These are phyloP conservation scores for Lomographa bimaculata DNA, from an alignment of 2,888 invertebrate species.

Conservation along the genomic window DNA sequence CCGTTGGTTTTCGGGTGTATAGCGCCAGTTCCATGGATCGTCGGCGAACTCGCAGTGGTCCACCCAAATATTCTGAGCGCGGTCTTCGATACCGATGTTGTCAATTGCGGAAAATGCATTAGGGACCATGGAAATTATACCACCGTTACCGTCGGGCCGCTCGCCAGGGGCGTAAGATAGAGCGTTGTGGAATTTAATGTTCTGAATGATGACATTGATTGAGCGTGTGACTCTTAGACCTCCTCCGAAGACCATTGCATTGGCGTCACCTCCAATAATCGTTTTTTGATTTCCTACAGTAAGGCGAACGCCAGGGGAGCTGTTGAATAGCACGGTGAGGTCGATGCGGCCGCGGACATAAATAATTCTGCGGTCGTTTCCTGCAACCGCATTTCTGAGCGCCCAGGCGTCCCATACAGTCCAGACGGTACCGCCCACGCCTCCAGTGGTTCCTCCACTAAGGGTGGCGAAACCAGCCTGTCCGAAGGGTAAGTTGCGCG, in stretches of 20 bases:
- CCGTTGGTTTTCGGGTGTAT: conserved; percentile 1
- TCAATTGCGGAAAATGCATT: conserved; percentile 21
- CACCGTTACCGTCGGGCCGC: conserved; percentile 24
- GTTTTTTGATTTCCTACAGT: conserved; percentile 12
- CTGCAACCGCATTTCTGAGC: conserved; percentile 8
- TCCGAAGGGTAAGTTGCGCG: neutral
- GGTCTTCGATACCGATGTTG: conserved; percentile 9
- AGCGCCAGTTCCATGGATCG: conserved; percentile 24
- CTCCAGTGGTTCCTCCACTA: conserved; percentile 3
- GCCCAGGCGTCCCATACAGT: conserved; percentile 21
- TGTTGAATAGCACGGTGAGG: conserved; percentile 10
- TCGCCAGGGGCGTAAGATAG: conserved; percentile 24
- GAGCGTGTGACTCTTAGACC: conserved; percentile 5
- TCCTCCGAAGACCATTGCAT: conserved; percentile 25
- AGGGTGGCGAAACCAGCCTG: conserved; percentile 9
- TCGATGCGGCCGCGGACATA: conserved; percentile 15
- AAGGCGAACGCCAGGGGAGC: conserved; percentile 14
- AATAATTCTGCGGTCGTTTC: conserved; percentile 8
- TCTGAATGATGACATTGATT: conserved; percentile 15
- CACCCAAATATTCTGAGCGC: conserved; percentile 2
- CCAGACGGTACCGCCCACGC: conserved; percentile 11
- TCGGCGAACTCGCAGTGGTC: conserved; percentile 28
- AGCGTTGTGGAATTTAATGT: conserved; percentile 24
- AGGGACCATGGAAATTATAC: conserved; percentile 12
- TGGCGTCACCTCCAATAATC: conserved; percentile 11